Conservation (phyloP, 2,797 vertebrate genomes). For the Sciurus carolinensis region DNA sequence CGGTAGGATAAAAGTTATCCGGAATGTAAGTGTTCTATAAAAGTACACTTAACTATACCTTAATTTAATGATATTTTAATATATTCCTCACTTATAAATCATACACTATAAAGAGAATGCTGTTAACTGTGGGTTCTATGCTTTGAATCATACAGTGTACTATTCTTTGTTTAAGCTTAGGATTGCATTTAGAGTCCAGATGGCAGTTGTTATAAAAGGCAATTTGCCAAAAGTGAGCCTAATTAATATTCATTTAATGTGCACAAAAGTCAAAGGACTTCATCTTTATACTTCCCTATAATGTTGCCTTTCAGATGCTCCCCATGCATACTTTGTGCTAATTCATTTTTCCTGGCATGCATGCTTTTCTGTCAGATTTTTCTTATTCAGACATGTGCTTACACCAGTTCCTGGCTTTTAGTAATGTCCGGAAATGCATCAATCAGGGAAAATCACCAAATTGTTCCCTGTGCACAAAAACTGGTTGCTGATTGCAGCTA, state of each 20-base stretch:
- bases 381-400: slow-evolving; percentile 75
- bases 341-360: slow-evolving; percentile 73
- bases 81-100: slow-evolving; percentile 69
- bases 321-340: slow-evolving; percentile 10
- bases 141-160: slow-evolving; percentile 76
- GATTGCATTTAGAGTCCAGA: slow-evolving; percentile 68
- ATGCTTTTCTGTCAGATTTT: slow-evolving; percentile 72
- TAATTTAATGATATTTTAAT: slow-evolving; percentile 72
- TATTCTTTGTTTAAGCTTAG: slow-evolving; percentile 74
- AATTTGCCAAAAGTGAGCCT: slow-evolving; percentile 73
- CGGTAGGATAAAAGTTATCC: background rate
- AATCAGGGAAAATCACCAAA: slow-evolving; percentile 81
- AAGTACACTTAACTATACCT: background rate
- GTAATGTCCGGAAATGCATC: slow-evolving; percentile 80
- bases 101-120: slow-evolving; percentile 75
- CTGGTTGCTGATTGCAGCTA: slow-evolving; percentile 80
- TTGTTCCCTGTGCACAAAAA: slow-evolving; percentile 77
- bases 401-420: slow-evolving; percentile 77
- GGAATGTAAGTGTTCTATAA: slow-evolving; percentile 66
- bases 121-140: slow-evolving; percentile 63
- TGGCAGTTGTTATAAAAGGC: slow-evolving; percentile 73
- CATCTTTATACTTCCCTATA: slow-evolving; percentile 77
- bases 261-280: slow-evolving; percentile 71
- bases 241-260: slow-evolving; percentile 83
- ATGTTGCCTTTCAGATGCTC: slow-evolving; percentile 72